A percentile compares a stretch with the other conserved stretches of the same genome.
Evolutionary conservation across 1,140 invertebrate genomes (phyloP).

Genomic region (Nilaparvata lugens): DNA sequence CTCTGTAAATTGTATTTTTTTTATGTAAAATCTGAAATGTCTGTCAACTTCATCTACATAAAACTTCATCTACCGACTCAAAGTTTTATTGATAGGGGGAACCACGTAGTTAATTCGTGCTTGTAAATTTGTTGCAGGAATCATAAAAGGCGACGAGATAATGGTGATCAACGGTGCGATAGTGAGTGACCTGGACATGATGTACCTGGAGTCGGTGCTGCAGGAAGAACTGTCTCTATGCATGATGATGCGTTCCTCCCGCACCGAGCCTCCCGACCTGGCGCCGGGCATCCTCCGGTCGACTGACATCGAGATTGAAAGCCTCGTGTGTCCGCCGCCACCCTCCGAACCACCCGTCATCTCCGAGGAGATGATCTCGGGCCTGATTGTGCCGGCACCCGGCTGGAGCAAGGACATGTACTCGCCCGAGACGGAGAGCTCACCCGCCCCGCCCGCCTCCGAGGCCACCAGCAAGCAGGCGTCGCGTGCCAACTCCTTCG

Average conservation of each 20-base stretch:
- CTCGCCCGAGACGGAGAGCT: conserved; percentile 52
- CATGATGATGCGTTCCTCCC: conserved; percentile 95
- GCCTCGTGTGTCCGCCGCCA: conserved; percentile 89
- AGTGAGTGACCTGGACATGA: conserved; percentile 97
- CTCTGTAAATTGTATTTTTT: too few relatives aligned
- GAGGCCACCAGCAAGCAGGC: conserved; percentile 41
- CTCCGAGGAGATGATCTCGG: conserved; percentile 91
- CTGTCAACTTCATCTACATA: too few relatives aligned
- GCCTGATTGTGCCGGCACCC: conserved; percentile 89
- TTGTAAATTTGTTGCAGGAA: conserved; percentile 55
- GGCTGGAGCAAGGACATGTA: conserved; percentile 77
- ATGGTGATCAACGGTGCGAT: conserved; percentile 98
- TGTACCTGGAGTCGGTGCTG: conserved; percentile 92
- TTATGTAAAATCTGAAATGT: too few relatives aligned
- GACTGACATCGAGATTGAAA: conserved; percentile 91
- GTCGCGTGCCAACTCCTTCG: conserved; percentile 77
- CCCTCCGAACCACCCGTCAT: conserved; percentile 86
- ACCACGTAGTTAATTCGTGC: background rate
- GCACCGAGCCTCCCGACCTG: conserved; percentile 85
- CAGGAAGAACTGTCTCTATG: conserved; percentile 92
- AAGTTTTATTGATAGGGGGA: background rate
- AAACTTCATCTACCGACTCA: background rate
- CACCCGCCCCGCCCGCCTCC: conserved; percentile 37
- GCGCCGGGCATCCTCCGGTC: conserved; percentile 62
- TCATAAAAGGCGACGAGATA: conserved; percentile 95